Percentiles rank a stretch among this genome's conserved stretches.
Conservation (phyloP, 2,888 invertebrate species). For the Antheraea assamensis region DNA sequence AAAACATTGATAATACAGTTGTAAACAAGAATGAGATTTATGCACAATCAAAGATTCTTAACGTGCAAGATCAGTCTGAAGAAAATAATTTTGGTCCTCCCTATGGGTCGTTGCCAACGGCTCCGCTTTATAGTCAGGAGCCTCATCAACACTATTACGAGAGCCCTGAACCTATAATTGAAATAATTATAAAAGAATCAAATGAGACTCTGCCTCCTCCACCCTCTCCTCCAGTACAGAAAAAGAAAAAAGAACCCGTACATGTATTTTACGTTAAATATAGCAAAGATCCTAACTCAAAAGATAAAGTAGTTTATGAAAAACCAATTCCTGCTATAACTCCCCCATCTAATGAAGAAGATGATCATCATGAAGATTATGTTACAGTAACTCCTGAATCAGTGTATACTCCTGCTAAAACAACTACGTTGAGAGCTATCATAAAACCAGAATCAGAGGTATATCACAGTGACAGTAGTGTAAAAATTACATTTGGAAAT, state of each 20-base stretch:
- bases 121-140: constrained; percentile 76
- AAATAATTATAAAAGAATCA: constrained; percentile 95
- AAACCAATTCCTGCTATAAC: constrained; percentile 90
- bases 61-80: constrained; percentile 68
- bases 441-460: constrained; percentile 94
- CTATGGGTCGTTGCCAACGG: constrained; percentile 69
- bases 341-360: constrained; percentile 85
- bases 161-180: constrained; percentile 94
- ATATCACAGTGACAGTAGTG: constrained; percentile 90
- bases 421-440: constrained; percentile 91
- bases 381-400: constrained; percentile 80
- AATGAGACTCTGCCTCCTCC: constrained; percentile 89
- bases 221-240: constrained; percentile 76
- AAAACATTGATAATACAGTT: constrained; percentile 72
- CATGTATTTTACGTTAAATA: constrained; percentile 96
- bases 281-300: constrained; percentile 90
- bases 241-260: constrained; percentile 89
- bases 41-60: constrained; percentile 75
- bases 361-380: constrained; percentile 80
- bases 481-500: constrained; percentile 91
- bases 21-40: constrained; percentile 74
- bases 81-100: constrained; percentile 76
- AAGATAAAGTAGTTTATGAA: constrained; percentile 89
- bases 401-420: constrained; percentile 80
- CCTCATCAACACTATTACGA: constrained; percentile 83